These are phyloP conservation scores for Elephantulus edwardii DNA, from an alignment of 2,113 vertebrate species.

Conservation along the genomic window DNA sequence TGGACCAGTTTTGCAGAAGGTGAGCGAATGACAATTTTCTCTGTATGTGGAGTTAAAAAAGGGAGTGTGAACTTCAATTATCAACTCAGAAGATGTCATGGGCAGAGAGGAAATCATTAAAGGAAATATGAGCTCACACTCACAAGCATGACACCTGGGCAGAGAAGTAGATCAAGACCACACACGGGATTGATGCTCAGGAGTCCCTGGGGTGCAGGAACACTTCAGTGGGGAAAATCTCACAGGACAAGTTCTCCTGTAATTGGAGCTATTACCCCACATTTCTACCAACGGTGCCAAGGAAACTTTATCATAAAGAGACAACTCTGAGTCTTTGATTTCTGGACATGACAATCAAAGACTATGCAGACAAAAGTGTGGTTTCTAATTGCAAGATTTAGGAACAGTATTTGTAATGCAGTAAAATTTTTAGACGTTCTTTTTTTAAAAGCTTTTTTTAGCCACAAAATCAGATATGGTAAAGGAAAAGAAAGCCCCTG, in stretches of 20 bases:
- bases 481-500: background rate
- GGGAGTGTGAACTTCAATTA: background rate
- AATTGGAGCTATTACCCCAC: background rate
- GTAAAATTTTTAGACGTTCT: background rate
- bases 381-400: background rate
- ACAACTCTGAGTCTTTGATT: background rate
- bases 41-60: background rate
- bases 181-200: fast-evolving
- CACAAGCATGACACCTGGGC: too few relatives aligned
- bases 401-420: background rate
- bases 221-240: background rate
- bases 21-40: fast-evolving
- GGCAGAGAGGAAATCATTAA: background rate
- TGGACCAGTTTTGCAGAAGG: background rate
- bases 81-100: background rate
- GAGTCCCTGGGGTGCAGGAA: background rate
- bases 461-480: background rate
- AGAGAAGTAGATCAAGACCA: background rate
- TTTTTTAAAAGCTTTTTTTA: background rate
- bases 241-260: background rate
- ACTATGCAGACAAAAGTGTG: background rate
- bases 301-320: background rate
- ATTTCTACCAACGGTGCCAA: background rate
- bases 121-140: background rate
- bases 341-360: background rate